Percentiles rank a stretch among this genome's conserved stretches.
phyloP scores from a whole-genome alignment of 2,888 invertebrate genomes.

The Heliconius erato region DNA sequence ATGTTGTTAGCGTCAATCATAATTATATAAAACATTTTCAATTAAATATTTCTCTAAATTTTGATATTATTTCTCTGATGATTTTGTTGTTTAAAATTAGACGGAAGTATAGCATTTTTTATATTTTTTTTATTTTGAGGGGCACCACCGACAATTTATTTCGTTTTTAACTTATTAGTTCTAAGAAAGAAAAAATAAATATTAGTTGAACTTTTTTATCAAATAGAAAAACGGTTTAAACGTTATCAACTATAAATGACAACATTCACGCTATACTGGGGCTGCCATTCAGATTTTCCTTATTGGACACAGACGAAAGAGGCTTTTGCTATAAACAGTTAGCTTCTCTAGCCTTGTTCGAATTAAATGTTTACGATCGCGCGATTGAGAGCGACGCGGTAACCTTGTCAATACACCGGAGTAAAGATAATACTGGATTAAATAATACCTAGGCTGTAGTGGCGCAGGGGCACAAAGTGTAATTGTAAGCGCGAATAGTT shows the following conservation, averaged over 20 bases:
- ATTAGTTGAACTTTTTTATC: not conserved
- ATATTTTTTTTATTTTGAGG: not conserved
- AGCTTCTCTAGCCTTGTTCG: slow-evolving; percentile 55
- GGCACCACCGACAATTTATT: not conserved
- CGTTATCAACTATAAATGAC: slow-evolving; percentile 6
- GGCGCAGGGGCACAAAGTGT: no score
- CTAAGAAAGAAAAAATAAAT: not conserved
- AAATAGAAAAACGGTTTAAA: not conserved
- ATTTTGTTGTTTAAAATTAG: no score
- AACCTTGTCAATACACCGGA: slow-evolving; percentile 68
- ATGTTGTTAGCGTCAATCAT: no score
- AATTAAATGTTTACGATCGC: slow-evolving; percentile 55
- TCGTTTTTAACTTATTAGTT: not conserved
- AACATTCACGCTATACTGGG: slow-evolving; percentile 24
- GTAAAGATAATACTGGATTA: slow-evolving; percentile 66
- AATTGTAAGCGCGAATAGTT: no score
- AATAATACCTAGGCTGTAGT: slow-evolving; percentile 55
- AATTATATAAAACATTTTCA: no score
- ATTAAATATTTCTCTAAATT: no score
- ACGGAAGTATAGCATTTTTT: not conserved
- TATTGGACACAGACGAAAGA: slow-evolving; percentile 47
- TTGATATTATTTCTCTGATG: no score
- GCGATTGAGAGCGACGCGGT: slow-evolving; percentile 55
- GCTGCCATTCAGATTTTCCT: slow-evolving; percentile 39
- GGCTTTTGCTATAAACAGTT: slow-evolving; percentile 50